A percentile compares a stretch with the other conserved stretches of the same genome.
These are phyloP conservation scores for Centruroides vittatus DNA, from an alignment of 1,140 invertebrate species.

Conservation along the genomic window DNA sequence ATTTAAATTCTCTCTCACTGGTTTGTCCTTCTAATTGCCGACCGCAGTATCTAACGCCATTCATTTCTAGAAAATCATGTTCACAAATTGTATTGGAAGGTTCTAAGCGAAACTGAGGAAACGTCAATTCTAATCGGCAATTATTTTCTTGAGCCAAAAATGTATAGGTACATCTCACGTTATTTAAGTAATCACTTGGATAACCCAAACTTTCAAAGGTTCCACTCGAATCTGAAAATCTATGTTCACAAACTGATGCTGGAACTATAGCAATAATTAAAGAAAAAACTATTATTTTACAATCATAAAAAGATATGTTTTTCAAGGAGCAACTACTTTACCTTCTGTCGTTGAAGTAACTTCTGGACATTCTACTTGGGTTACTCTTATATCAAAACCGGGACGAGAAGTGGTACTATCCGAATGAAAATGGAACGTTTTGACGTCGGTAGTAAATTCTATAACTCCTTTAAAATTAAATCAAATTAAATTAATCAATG, in stretches of 20 bases:
- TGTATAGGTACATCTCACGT: constrained; percentile 16
- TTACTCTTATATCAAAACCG: constrained; percentile 15
- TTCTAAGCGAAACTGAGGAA: constrained; percentile 19
- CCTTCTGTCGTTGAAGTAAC: not conserved
- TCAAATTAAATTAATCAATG: too few species aligned
- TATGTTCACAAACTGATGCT: constrained; percentile 1
- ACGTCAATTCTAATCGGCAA: constrained; percentile 18
- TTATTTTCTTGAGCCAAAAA: constrained; percentile 15
- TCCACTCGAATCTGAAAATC: constrained; percentile 17
- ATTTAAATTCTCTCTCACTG: constrained; percentile 13
- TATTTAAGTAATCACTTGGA: constrained; percentile 17
- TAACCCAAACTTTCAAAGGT: constrained; percentile 16
- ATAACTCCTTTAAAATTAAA: constrained; percentile 5
- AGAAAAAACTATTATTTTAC: not conserved
- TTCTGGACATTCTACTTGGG: constrained; percentile 13
- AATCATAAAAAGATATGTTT: too few species aligned
- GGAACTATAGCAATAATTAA: not conserved
- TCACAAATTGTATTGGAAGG: constrained; percentile 14
- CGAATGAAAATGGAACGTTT: constrained; percentile 12
- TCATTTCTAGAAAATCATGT: constrained; percentile 20
- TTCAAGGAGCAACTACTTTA: not conserved
- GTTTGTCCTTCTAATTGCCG: constrained; percentile 18
- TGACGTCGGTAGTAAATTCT: constrained; percentile 6
- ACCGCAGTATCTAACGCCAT: constrained; percentile 22
- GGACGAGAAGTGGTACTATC: constrained; percentile 13